Evolutionary conservation across 1,140 invertebrate species (phyloP).

Genomic region (Pachyrhynchus sulphureomaculatus): DNA sequence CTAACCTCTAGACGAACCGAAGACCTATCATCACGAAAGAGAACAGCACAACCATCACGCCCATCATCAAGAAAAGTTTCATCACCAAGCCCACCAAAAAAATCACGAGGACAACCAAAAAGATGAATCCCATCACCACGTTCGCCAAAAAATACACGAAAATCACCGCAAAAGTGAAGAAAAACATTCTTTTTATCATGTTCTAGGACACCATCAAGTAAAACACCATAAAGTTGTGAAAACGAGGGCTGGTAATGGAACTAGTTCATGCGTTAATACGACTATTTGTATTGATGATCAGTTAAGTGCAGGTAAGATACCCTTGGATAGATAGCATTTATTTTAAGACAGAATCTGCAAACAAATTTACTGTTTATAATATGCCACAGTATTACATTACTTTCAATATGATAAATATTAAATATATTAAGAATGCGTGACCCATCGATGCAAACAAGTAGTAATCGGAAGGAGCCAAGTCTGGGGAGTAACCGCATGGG

Average conservation of each 20-base stretch:
- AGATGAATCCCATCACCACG: background rate
- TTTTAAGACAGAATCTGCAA: no score
- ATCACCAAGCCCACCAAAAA: background rate
- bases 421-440: no score
- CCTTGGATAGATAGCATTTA: background rate
- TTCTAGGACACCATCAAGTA: background rate
- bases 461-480: no score
- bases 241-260: background rate
- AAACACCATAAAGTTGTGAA: background rate
- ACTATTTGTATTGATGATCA: background rate
- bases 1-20: background rate
- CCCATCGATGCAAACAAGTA: no score
- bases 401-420: no score
- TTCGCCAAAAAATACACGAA: background rate
- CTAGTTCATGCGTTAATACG: background rate
- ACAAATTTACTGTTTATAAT: no score
- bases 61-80: background rate
- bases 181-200: background rate
- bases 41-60: background rate
- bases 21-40: background rate
- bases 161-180: background rate
- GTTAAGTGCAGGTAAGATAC: background rate
- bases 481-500: no score
- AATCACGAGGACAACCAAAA: background rate
- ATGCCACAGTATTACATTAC: no score